Conservation (phyloP, 2,888 invertebrate genomes). For the Calliphora vomitoria region DNA sequence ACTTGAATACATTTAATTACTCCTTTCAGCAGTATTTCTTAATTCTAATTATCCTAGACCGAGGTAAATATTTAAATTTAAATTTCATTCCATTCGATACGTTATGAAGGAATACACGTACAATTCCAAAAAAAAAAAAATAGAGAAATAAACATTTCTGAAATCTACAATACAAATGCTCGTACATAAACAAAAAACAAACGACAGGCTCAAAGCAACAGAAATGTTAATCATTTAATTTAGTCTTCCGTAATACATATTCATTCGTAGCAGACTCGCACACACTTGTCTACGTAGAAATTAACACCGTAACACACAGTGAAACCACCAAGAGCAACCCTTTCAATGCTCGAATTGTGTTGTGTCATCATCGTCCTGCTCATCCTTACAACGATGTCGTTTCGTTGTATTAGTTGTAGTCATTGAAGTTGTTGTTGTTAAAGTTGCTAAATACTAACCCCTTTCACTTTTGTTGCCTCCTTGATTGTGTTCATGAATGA, state of each 20-base stretch:
- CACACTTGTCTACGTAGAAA: constrained; percentile 54
- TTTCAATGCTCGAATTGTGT: constrained; percentile 45
- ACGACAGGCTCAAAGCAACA: constrained; percentile 23
- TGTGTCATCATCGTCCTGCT: constrained; percentile 25
- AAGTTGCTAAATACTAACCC: constrained; percentile 51
- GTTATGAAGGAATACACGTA: constrained; percentile 8
- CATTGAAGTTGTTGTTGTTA: constrained; percentile 23
- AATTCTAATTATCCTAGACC: constrained; percentile 48
- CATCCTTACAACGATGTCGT: constrained; percentile 42
- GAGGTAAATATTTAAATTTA: constrained; percentile 67
- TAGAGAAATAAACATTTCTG: constrained; percentile 20
- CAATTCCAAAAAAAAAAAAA: constrained; percentile 1
- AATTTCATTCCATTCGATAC: constrained; percentile 45
- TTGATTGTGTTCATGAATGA: constrained; percentile 30
- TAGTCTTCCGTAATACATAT: constrained; percentile 51
- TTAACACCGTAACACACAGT: constrained; percentile 76
- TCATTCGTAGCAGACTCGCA: constrained; percentile 67
- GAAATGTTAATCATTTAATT: constrained; percentile 73
- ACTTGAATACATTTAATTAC: constrained; percentile 49
- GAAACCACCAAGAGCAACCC: constrained; percentile 65
- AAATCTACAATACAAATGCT: constrained; percentile 13
- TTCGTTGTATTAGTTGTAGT: background rate
- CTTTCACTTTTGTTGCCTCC: constrained; percentile 35
- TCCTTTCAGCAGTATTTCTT: constrained; percentile 58
- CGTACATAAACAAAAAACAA: constrained; percentile 17